phyloP scores from a whole-genome alignment of 2,113 vertebrate genomes.

The Spermophilus dauricus region DNA sequence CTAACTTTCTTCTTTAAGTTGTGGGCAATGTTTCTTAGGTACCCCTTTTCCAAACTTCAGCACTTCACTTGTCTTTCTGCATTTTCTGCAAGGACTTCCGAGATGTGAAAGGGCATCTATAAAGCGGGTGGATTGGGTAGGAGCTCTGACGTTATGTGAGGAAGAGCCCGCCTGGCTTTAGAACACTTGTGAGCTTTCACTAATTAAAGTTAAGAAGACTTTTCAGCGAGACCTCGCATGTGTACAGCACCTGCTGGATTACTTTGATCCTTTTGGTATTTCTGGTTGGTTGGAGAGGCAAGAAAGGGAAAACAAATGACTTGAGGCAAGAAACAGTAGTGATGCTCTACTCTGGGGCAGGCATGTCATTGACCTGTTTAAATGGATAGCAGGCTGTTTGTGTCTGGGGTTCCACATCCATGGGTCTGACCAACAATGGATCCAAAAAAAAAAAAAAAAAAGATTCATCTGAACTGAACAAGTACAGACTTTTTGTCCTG shows the following conservation, averaged over 20 bases:
- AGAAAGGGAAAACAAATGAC: background rate
- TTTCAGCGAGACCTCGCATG: background rate
- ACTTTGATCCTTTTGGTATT: background rate
- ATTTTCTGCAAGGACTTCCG: background rate
- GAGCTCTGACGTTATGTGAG: background rate
- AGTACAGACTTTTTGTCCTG: background rate
- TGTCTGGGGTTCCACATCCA: background rate
- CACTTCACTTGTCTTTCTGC: background rate
- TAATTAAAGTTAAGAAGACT: background rate
- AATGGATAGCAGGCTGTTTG: background rate
- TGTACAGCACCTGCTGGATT: background rate
- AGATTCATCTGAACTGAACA: background rate
- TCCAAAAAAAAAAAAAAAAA: background rate
- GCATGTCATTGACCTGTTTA: background rate
- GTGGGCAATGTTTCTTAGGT: background rate
- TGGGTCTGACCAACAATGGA: background rate
- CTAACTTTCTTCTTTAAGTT: slow-evolving; percentile 1
- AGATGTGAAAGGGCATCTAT: background rate
- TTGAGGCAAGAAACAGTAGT: too few species aligned
- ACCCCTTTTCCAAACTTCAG: background rate
- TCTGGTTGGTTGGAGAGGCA: background rate
- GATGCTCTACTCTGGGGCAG: background rate
- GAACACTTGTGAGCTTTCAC: background rate
- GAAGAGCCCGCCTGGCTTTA: background rate
- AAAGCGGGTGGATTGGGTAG: background rate